These are phyloP conservation scores for Helicoverpa armigera DNA, from an alignment of 1,140 invertebrate species.

Conservation along the genomic window DNA sequence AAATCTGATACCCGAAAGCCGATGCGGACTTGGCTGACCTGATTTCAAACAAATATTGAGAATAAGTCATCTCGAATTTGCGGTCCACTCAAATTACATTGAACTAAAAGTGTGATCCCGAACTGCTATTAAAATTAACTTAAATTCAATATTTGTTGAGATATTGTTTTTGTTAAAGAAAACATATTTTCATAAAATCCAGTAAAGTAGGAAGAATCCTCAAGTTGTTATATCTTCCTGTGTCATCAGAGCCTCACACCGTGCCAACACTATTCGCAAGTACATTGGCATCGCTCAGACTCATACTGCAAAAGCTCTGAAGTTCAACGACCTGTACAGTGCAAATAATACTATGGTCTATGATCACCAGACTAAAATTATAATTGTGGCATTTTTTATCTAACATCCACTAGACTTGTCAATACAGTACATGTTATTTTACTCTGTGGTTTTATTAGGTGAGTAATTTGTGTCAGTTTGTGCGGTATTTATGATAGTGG, in stretches of 20 bases:
- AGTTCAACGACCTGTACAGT: slow-evolving; percentile 26
- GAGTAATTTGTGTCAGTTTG: slow-evolving; percentile 19
- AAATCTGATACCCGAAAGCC: slow-evolving; percentile 11
- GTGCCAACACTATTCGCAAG: slow-evolving; percentile 30
- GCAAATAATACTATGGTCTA: slow-evolving; percentile 24
- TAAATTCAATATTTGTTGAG: too few relatives aligned
- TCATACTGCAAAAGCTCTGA: slow-evolving; percentile 5
- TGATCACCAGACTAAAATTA: slow-evolving; percentile 16
- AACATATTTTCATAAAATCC: slow-evolving; percentile 1
- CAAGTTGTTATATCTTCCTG: slow-evolving; percentile 24
- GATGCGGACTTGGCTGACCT: slow-evolving; percentile 27
- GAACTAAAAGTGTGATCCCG: neutral
- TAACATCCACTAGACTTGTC: neutral
- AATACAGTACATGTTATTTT: neutral
- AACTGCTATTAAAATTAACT: too few relatives aligned
- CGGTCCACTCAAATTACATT: neutral
- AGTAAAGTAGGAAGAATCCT: slow-evolving; percentile 23
- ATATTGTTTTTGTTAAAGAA: neutral
- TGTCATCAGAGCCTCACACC: slow-evolving; percentile 26
- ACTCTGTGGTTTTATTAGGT: slow-evolving; percentile 5
- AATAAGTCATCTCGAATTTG: slow-evolving; percentile 9
- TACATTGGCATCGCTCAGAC: slow-evolving; percentile 33
- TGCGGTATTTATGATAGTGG: slow-evolving; percentile 21
- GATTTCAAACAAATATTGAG: slow-evolving; percentile 24
- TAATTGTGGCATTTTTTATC: slow-evolving; percentile 13